Evolutionary conservation across 2,888 invertebrate species (phyloP).

Genomic region (Tetragnatha montana): DNA sequence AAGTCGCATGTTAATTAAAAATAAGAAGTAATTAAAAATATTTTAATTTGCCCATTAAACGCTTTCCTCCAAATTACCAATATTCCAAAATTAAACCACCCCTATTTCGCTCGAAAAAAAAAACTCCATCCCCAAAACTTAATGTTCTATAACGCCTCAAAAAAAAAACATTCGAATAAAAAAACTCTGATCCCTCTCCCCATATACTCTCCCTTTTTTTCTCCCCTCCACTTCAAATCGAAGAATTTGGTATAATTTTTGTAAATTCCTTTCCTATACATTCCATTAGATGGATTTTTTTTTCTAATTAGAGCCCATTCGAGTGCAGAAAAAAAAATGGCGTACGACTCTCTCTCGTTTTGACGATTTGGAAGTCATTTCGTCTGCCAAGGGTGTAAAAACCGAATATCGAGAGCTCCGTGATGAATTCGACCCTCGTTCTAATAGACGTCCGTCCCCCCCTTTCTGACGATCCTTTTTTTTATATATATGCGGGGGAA

Average conservation of each 20-base stretch:
- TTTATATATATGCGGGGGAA: no score
- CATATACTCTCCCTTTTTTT: no score
- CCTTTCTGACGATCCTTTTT: background rate
- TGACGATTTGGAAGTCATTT: constrained; percentile 39
- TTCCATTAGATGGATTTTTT: background rate
- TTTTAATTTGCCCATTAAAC: background rate
- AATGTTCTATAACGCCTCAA: background rate
- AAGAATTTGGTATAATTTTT: background rate
- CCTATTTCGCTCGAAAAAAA: background rate
- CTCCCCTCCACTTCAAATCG: background rate
- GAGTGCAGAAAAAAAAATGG: background rate
- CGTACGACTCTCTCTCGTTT: background rate
- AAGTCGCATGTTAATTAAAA: background rate
- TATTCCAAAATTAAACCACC: background rate
- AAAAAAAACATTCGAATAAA: background rate
- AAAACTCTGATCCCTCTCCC: background rate
- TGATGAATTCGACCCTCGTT: constrained; percentile 46
- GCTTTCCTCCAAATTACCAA: background rate
- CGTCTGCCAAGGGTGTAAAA: constrained; percentile 34
- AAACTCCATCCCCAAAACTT: background rate
- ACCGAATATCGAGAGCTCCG: constrained; percentile 33
- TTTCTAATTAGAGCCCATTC: background rate
- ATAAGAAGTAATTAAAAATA: background rate
- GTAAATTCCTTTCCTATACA: background rate
- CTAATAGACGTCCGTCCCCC: constrained; percentile 24